Conservation (phyloP, 2,888 invertebrate genomes). For the Melolontha melolontha region DNA sequence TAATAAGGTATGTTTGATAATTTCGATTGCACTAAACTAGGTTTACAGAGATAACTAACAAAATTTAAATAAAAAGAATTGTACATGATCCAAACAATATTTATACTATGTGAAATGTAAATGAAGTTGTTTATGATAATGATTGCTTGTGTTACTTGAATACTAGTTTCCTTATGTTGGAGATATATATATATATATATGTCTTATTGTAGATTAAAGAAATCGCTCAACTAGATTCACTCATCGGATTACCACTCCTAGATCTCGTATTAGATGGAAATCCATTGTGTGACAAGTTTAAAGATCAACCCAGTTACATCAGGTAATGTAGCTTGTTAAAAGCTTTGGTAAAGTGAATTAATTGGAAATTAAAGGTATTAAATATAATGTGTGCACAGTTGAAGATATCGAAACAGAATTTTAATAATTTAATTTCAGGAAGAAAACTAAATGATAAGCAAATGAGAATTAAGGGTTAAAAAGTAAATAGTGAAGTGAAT, state of each 20-base stretch:
- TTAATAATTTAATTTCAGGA: background rate
- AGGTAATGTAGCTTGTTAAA: constrained; percentile 74
- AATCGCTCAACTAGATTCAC: constrained; percentile 72
- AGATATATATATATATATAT: no score
- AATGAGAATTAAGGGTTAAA: background rate
- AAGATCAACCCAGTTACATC: constrained; percentile 81
- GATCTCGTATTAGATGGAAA: constrained; percentile 86
- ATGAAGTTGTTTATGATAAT: no score
- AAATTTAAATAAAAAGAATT: no score
- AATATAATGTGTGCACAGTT: background rate
- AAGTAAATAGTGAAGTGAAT: background rate
- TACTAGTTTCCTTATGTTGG: no score
- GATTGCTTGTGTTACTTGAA: no score
- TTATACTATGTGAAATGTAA: no score
- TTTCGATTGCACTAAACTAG: no score
- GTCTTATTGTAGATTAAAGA: constrained; percentile 73
- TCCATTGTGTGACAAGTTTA: constrained; percentile 82
- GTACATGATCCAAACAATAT: no score
- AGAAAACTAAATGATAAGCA: background rate
- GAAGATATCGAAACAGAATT: background rate
- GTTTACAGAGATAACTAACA: no score
- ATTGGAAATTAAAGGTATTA: background rate
- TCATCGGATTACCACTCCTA: constrained; percentile 78
- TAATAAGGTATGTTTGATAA: constrained; percentile 75
- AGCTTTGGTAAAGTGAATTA: background rate